Percentiles rank a stretch among this genome's conserved stretches.
Evolutionary conservation across 92 coral and sea anemone genomes (phyloP).

Genomic region (Heteractis magnifica): DNA sequence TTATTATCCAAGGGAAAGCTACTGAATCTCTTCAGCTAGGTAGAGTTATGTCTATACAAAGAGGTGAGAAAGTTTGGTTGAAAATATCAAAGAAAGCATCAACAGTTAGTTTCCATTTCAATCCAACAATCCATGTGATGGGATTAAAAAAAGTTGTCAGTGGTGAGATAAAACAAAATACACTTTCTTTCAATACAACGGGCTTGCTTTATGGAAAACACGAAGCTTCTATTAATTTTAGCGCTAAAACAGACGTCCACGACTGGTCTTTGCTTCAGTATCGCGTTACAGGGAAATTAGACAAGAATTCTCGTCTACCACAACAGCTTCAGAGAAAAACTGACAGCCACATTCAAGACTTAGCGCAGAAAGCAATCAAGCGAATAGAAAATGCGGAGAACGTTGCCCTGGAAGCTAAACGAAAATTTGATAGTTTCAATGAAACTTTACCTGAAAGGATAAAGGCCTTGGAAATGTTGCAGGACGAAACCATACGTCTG

Average conservation of each 20-base stretch:
- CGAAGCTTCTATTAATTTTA: conserved; percentile 13
- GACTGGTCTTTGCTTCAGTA: conserved; percentile 43
- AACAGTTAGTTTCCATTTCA: not conserved
- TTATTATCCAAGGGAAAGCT: not conserved
- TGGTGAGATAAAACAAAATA: not conserved
- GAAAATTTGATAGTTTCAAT: not conserved
- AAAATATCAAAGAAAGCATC: not conserved
- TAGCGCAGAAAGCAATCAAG: conserved; percentile 19
- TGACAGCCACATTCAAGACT: conserved; percentile 21
- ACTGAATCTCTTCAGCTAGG: not conserved
- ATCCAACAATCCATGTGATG: not conserved
- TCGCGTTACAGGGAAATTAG: conserved; percentile 25
- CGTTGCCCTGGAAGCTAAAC: conserved; percentile 2
- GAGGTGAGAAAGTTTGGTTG: not conserved
- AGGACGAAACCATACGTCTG: not conserved
- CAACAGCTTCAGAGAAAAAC: conserved; percentile 15
- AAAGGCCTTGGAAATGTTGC: not conserved
- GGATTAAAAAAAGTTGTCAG: conserved; percentile 11
- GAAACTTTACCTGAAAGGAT: not conserved
- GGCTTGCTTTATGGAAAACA: conserved; percentile 30
- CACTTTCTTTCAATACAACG: conserved; percentile 6
- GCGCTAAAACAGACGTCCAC: conserved; percentile 15
- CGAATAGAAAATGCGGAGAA: conserved; percentile 31
- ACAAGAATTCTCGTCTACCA: conserved; percentile 17
- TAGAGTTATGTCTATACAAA: not conserved